A percentile compares a stretch with the other conserved stretches of the same genome.
These are phyloP conservation scores for Falco rusticolus DNA, from an alignment of 2,797 vertebrate genomes.

Conservation along the genomic window DNA sequence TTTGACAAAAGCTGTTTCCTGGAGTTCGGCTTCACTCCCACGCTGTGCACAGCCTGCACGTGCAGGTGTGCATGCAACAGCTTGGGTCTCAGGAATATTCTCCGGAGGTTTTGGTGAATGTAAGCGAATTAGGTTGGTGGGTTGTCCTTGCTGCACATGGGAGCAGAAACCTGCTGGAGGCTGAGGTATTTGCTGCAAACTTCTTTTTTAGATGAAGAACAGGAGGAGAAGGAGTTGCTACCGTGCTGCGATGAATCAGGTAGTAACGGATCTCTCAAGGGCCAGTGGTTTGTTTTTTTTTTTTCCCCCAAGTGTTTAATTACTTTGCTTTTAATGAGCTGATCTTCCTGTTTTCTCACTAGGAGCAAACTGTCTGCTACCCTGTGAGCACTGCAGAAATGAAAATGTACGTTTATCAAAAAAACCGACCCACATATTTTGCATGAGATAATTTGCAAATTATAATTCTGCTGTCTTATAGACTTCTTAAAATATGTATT, in stretches of 20 bases:
- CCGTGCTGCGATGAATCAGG: neutral
- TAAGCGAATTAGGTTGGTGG: neutral
- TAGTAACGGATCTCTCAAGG: neutral
- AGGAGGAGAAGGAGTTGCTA: neutral
- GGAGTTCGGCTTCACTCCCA: neutral
- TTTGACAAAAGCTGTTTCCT: neutral
- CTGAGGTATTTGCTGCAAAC: neutral
- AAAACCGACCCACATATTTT: neutral
- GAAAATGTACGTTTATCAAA: conserved; percentile 54
- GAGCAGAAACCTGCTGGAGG: neutral
- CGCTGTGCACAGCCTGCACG: rapidly evolving
- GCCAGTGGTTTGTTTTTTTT: rapidly evolving
- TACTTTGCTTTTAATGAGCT: neutral
- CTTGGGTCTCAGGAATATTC: neutral
- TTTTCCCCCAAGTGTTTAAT: neutral
- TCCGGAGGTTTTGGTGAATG: neutral
- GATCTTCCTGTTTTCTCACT: neutral
- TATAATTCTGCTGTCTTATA: neutral
- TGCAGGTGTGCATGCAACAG: rapidly evolving
- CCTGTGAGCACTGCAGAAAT: conserved; percentile 52
- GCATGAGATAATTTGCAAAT: neutral
- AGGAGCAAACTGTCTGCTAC: conserved; percentile 30
- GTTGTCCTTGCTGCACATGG: neutral
- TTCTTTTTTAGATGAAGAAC: neutral
- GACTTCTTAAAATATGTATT: neutral